Conservation (phyloP, 2,113 vertebrate genomes). For the Copsychus sechellarum region DNA sequence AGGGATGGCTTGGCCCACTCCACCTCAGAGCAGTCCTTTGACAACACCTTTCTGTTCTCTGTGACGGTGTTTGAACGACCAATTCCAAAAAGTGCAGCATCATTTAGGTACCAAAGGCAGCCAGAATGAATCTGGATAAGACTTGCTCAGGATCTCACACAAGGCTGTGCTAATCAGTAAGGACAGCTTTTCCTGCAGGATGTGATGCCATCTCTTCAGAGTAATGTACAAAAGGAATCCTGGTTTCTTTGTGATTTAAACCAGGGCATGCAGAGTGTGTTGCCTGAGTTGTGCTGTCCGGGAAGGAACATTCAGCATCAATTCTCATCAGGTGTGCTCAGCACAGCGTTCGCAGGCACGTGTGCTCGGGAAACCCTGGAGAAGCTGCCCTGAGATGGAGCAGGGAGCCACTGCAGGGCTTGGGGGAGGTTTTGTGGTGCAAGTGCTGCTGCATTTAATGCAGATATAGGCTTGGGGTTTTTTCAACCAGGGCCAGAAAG, state of each 20-base stretch:
- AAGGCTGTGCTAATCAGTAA: neutral
- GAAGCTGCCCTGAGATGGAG: neutral
- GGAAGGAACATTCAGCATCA: neutral
- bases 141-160: neutral
- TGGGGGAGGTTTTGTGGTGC: neutral
- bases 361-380: neutral
- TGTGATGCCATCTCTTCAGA: neutral
- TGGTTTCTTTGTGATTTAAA: neutral
- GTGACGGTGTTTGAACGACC: neutral
- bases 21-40: neutral
- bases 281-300: neutral
- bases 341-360: neutral
- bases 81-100: neutral
- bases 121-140: neutral
- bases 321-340: neutral
- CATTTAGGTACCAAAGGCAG: neutral
- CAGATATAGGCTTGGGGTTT: neutral
- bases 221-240: neutral
- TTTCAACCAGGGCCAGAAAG: neutral
- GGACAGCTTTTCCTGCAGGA: neutral
- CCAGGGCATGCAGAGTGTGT: neutral
- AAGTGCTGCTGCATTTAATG: neutral
- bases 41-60: neutral
- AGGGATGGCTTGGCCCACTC: neutral
- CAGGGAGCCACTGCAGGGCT: neutral